phyloP scores from a whole-genome alignment of 1,140 invertebrate species.

The Periplaneta americana region DNA sequence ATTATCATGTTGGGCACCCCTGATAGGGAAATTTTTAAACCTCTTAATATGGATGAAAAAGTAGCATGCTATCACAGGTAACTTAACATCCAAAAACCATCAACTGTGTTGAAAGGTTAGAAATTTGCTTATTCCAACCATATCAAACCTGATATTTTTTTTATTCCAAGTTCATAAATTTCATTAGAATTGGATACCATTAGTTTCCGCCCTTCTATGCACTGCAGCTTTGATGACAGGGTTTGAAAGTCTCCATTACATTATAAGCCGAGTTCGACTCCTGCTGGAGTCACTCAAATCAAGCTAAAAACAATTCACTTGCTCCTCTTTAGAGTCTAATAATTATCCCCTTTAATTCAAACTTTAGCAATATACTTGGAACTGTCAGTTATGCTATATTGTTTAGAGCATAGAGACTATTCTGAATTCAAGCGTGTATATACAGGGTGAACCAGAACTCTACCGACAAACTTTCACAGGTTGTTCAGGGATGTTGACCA shows the following conservation, averaged over 20 bases:
- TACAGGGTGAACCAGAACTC: too few relatives aligned
- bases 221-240: not conserved
- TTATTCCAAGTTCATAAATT: not conserved
- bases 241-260: not conserved
- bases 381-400: too few relatives aligned
- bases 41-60: not conserved
- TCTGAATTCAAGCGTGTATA: too few relatives aligned
- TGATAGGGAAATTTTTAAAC: not conserved
- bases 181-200: not conserved
- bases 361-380: too few relatives aligned
- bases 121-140: not conserved
- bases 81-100: not conserved
- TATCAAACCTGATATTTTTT: not conserved
- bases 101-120: not conserved
- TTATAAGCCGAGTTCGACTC: not conserved
- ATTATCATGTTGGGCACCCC: not conserved
- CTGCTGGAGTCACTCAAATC: not conserved
- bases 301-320: not conserved
- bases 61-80: not conserved
- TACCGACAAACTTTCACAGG: too few relatives aligned
- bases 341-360: too few relatives aligned
- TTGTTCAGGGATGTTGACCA: too few relatives aligned
- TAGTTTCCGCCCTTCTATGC: too few relatives aligned
- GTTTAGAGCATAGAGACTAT: too few relatives aligned
- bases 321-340: too few relatives aligned